phyloP scores from a whole-genome alignment of 2,888 invertebrate species.

The Acronicta aceris region DNA sequence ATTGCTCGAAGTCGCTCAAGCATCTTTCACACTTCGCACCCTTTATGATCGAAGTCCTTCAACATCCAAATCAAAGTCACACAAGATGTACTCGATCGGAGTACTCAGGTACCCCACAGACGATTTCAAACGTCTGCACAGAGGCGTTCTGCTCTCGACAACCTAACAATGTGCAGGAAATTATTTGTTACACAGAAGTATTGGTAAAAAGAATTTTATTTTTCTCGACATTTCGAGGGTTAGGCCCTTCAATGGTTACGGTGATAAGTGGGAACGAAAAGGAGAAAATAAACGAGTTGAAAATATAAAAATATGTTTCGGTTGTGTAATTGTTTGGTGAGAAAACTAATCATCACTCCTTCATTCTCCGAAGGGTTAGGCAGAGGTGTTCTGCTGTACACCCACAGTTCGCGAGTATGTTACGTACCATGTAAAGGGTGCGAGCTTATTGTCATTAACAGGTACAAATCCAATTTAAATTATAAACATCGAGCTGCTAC shows the following conservation, averaged over 20 bases:
- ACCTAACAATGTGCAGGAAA: conserved; percentile 29
- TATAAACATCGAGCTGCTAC: too few relatives aligned
- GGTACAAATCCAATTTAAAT: too few relatives aligned
- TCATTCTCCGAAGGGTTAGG: too few relatives aligned
- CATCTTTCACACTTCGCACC: conserved; percentile 12
- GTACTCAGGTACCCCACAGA: neutral
- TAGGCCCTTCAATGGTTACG: neutral
- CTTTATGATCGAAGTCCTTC: conserved; percentile 15
- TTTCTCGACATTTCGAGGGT: conserved; percentile 1
- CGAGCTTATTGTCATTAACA: too few relatives aligned
- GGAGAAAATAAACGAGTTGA: neutral
- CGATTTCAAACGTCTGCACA: conserved; percentile 1
- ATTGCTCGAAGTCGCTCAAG: conserved; percentile 11
- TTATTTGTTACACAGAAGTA: conserved; percentile 33
- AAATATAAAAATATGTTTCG: too few relatives aligned
- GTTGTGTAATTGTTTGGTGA: too few relatives aligned
- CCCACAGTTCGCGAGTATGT: too few relatives aligned
- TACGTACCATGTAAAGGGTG: too few relatives aligned
- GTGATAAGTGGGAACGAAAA: neutral
- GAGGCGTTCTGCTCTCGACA: conserved; percentile 9
- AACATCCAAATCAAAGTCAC: conserved; percentile 9
- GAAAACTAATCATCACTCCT: too few relatives aligned
- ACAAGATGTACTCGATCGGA: conserved; percentile 2
- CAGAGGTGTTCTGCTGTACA: too few relatives aligned
- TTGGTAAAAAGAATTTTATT: conserved; percentile 11